phyloP scores from a whole-genome alignment of 2,113 vertebrate species.

The sheep (Ovis aries) region DNA sequence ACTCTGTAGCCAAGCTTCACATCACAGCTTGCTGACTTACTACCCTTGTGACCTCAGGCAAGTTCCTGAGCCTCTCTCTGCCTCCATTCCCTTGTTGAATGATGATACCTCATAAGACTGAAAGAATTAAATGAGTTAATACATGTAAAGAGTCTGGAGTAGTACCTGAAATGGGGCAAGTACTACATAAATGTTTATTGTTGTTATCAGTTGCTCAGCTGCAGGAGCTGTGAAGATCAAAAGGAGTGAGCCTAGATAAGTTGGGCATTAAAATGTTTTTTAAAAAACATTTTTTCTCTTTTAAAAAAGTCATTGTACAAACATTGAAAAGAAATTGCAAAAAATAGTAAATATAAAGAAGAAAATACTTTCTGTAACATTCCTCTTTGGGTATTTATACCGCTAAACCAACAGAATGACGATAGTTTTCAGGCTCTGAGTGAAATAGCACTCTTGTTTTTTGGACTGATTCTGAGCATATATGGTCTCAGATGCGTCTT shows the following conservation, averaged over 20 bases:
- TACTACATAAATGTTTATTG: background rate
- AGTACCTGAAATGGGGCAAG: background rate
- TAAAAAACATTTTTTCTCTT: background rate
- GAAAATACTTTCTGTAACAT: background rate
- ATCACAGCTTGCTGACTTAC: background rate
- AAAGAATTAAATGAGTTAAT: background rate
- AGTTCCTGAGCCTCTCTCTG: background rate
- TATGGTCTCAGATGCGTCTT: background rate
- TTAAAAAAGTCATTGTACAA: background rate
- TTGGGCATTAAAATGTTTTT: background rate
- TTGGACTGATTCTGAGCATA: background rate
- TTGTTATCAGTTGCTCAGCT: background rate
- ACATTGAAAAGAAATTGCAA: background rate
- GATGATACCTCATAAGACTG: background rate
- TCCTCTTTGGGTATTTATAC: background rate
- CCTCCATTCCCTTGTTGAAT: background rate
- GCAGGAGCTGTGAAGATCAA: background rate
- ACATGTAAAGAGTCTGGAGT: background rate
- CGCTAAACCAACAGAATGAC: background rate
- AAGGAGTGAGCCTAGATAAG: background rate
- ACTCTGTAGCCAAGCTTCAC: background rate
- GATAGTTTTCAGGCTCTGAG: background rate
- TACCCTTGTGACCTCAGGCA: background rate
- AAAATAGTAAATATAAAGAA: background rate
- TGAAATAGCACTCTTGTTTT: background rate